Evolutionary conservation across 2,888 invertebrate genomes (phyloP), one percentile per base, ranked within the genome.

Genomic region (Caenorhabditis zanzibari): DNA sequence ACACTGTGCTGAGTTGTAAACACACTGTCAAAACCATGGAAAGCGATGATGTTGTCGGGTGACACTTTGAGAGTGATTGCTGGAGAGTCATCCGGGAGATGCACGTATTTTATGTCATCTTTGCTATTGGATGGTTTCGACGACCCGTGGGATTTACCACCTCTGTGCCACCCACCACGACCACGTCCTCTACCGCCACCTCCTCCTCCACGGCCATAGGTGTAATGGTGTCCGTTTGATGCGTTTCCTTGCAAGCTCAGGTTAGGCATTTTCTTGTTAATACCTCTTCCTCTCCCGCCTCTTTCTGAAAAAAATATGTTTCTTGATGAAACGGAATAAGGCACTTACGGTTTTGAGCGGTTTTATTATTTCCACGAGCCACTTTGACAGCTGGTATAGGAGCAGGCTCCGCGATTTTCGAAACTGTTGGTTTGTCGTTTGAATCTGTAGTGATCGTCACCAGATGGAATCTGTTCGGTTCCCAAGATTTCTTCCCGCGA

Each of bases 1-100:
- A 88, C 87, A 59, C 47, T 81, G 66, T 88, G 86, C 66, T 88
- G 86, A 5, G 86, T 86, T 4, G 88, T 83, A 74, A 88, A 86
- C 4, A 87, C 82, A 47, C 84, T 86, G 28, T 81, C 73, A 41
- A 86, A 84, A 9, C 88, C 88, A 24, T 84, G 82, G 69, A 88
- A 88, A 59, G 82, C 85, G 41, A 79, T 47, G 12, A 88, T 75
- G 44, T 88, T 88, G 0, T 86, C 86, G 26, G 83, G 35, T 10
- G 73, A 71, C 10, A 85, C 69, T 0, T 22, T 58, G 26, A 88
- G 66, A 22, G 61, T 54, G 35, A 86, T 81, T 1, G 82, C 76
- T 0, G 74, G 79, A 0, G 49, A 49, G 19, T 71, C 64, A n/a
- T 79, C 79, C 10, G 68, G 63, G 9, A 83, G 63, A 14, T 58